Evolutionary conservation across 2,113 vertebrate genomes (phyloP).

Genomic region (Chlorodrepanis virens): DNA sequence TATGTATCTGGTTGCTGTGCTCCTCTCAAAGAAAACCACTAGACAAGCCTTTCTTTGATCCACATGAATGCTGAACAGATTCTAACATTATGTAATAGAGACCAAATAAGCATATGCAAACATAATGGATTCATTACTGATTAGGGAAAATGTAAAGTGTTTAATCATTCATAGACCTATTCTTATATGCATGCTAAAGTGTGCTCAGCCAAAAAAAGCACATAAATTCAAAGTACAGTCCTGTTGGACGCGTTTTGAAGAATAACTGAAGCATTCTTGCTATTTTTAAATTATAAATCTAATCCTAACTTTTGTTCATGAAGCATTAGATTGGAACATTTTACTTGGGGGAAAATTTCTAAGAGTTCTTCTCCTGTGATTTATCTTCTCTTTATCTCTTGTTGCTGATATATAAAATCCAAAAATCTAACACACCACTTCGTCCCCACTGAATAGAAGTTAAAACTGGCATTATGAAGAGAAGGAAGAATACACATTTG

Average conservation of each 20-base stretch:
- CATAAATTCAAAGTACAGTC: not conserved
- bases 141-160: conserved; percentile 5
- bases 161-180: conserved; percentile 35
- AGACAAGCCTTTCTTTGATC: conserved; percentile 35
- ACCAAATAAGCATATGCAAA: conserved; percentile 24
- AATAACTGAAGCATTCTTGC: not conserved
- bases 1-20: not conserved
- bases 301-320: not conserved
- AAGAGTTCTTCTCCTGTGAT: not conserved
- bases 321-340: not conserved
- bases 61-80: not conserved
- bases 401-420: not conserved
- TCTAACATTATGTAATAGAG: conserved; percentile 18
- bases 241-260: not conserved
- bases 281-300: not conserved
- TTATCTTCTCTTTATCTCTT: not conserved
- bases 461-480: not conserved
- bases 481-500: not conserved
- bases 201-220: not conserved
- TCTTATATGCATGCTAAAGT: not conserved
- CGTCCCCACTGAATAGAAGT: not conserved
- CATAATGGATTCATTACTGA: conserved; percentile 19
- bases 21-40: not conserved
- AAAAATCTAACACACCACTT: not conserved
- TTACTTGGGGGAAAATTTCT: not conserved